Evolutionary conservation across 2,797 vertebrate genomes (phyloP).

Genomic region (Helicolenus hilgendorfi): DNA sequence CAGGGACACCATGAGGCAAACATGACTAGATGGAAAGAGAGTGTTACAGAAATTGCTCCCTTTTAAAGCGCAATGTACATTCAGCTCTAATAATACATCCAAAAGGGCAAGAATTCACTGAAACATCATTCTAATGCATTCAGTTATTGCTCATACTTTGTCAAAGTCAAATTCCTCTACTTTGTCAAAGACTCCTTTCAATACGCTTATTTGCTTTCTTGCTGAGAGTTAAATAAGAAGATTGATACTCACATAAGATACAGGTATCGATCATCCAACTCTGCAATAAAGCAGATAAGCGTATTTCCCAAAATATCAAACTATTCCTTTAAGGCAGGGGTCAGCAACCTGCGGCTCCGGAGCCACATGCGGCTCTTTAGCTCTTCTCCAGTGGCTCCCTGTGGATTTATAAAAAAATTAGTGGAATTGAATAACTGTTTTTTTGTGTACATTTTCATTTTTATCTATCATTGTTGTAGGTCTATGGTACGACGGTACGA

Average conservation of each 20-base stretch:
- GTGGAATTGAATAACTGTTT: too few species aligned
- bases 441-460: too few species aligned
- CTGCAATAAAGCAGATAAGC: not conserved
- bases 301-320: not conserved
- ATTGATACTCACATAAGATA: not conserved
- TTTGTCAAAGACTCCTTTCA: not conserved
- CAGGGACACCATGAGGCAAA: not conserved
- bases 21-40: not conserved
- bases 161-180: too few species aligned
- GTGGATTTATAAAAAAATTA: too few species aligned
- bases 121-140: not conserved
- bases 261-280: not conserved
- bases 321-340: not conserved
- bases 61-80: slow-evolving; percentile 6
- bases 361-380: too few species aligned
- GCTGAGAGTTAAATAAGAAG: not conserved
- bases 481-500: too few species aligned
- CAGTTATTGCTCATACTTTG: not conserved
- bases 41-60: not conserved
- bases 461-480: too few species aligned
- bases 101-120: not conserved
- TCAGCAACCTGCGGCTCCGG: too few species aligned
- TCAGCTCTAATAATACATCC: slow-evolving; percentile 15
- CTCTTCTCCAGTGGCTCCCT: too few species aligned
- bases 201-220: not conserved